These are phyloP conservation scores for Caretta caretta DNA, from an alignment of 2,113 vertebrate genomes.

Conservation along the genomic window DNA sequence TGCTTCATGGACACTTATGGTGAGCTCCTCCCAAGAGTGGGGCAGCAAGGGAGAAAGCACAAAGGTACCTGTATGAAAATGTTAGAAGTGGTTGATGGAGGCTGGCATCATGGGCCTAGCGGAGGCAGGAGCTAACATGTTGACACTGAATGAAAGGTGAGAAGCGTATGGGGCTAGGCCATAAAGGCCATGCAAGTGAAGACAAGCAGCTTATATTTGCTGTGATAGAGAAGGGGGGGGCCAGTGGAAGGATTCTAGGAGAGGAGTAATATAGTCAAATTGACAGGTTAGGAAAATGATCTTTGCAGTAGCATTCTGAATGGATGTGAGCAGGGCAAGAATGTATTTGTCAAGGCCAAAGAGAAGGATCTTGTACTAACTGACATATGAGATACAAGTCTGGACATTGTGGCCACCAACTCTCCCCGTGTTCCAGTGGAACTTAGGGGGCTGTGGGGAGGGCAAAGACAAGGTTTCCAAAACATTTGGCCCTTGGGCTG, in stretches of 20 bases:
- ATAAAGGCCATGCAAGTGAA: background rate
- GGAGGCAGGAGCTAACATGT: background rate
- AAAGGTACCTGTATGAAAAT: background rate
- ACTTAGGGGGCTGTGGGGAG: background rate
- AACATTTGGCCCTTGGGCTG: background rate
- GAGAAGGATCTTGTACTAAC: too few species aligned
- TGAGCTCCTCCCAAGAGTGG: background rate
- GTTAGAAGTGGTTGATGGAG: background rate
- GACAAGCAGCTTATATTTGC: background rate
- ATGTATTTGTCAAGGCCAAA: too few species aligned
- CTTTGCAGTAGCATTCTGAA: too few species aligned
- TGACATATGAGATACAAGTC: too few species aligned
- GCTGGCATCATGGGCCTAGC: background rate
- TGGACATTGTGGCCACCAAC: background rate
- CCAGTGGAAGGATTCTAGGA: background rate
- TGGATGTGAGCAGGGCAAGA: too few species aligned
- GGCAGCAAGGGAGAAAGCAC: background rate
- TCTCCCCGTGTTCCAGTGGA: background rate
- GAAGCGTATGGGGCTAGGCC: background rate
- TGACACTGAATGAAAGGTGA: background rate
- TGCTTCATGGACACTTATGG: background rate
- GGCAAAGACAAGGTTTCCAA: background rate
- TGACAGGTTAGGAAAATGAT: too few species aligned
- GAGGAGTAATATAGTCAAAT: too few species aligned
- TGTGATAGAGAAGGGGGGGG: accelerated